These are phyloP conservation scores for Actinia tenebrosa DNA, from an alignment of 64 coral and sea anemone genomes.

Conservation along the genomic window DNA sequence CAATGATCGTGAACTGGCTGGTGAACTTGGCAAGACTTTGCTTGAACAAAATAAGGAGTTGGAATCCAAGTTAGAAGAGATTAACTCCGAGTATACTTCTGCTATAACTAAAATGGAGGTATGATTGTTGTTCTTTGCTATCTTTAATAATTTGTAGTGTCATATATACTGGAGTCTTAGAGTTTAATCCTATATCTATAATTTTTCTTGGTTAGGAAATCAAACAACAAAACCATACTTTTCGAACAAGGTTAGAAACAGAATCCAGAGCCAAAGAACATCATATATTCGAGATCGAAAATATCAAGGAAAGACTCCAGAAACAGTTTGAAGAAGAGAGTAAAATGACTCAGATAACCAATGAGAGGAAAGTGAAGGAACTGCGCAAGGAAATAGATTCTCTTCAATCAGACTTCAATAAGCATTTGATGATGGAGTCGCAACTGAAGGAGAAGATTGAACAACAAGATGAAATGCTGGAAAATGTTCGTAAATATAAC, in stretches of 20 bases:
- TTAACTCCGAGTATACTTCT: constrained; percentile 39
- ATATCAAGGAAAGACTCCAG: constrained; percentile 75
- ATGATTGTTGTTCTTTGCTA: not conserved
- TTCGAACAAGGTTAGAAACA: constrained; percentile 60
- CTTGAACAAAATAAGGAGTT: constrained; percentile 89
- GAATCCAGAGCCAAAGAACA: constrained; percentile 43
- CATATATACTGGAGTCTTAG: not conserved
- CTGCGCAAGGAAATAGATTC: constrained; percentile 85
- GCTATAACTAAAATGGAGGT: constrained; percentile 63
- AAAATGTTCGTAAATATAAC: constrained; percentile 54
- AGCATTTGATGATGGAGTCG: constrained; percentile 63
- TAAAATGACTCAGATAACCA: constrained; percentile 31
- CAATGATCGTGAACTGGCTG: constrained; percentile 71
- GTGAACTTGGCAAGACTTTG: constrained; percentile 78
- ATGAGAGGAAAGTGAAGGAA: constrained; percentile 82
- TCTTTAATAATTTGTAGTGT: not conserved
- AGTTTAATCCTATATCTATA: no score
- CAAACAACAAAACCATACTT: constrained; percentile 80
- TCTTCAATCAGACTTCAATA: constrained; percentile 72
- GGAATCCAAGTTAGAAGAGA: constrained; percentile 76
- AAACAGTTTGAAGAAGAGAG: constrained; percentile 68
- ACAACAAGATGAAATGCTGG: constrained; percentile 85
- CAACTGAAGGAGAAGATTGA: constrained; percentile 82
- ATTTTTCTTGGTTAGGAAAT: constrained; percentile 45
- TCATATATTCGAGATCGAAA: constrained; percentile 69